Evolutionary conservation across 2,888 invertebrate genomes (phyloP), one percentile per base, ranked within the genome.

Genomic region (Mythimna pallens): DNA sequence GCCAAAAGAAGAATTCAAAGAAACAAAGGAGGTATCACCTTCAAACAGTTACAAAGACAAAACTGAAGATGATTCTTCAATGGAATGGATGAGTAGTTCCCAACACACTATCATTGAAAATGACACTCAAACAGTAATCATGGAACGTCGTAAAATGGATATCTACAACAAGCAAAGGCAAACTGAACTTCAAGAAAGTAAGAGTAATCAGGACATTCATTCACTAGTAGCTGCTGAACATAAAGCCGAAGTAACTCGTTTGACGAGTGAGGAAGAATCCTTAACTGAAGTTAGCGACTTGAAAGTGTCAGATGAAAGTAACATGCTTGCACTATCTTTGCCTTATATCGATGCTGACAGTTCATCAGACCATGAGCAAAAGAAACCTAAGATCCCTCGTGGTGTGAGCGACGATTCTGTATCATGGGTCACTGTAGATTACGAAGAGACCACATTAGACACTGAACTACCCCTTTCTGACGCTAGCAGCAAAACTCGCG

Each of bases 191-290:
- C 93, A 92, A 81, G 92, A 93, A 85, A 95, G 93, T 86, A 94
- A 88, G 84, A 94, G 93, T 85, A 92, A 83, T 80, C 94, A 94
- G 85, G 94, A 96, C 73, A 85, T 94, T n/a, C 91, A 92, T 72
- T 92, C 89, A 67, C 84, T 93, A 73, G 86, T 92, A 9, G 82
- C 88, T 55, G 93, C 93, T 1, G 94, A 95, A 40, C 95, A 94
- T 72, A 96, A 95, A 84, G 94, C 96, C 0, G 96, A 95, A 81
- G 94, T 96, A 0, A 95, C 91, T 7, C 92, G 96, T 69, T 94
- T 97, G 77, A 97, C 97, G 5, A 97, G 97, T 84, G 97, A 97
- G 87, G 97, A 98, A 87, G 98, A 98, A 87, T 97, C 97, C 9
- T 92, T 97, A 79, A 97, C 97, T 1, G 97, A 97, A 92, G 97